A percentile compares a stretch with the other conserved stretches of the same genome.
phyloP scores from a whole-genome alignment of 2,888 invertebrate species.

The Hedychridium roseum region DNA sequence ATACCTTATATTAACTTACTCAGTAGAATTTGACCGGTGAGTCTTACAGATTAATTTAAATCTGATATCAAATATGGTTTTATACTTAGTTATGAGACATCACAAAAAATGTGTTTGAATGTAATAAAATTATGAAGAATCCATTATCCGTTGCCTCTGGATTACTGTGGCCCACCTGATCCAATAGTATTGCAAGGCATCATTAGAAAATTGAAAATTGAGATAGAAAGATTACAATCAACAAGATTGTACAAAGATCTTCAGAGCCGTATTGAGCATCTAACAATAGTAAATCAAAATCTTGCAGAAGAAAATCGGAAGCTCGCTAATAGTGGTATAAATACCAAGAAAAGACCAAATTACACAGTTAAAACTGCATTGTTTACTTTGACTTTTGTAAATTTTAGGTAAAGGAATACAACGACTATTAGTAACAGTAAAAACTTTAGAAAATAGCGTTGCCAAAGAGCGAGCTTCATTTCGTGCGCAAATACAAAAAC shows the following conservation, averaged over 20 bases:
- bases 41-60: not conserved
- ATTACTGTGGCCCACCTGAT: constrained; percentile 67
- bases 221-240: constrained; percentile 60
- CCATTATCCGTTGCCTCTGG: constrained; percentile 67
- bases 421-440: constrained; percentile 59
- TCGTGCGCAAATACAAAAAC: constrained; percentile 60
- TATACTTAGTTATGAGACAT: too few species aligned
- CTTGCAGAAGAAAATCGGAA: constrained; percentile 46
- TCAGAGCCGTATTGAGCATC: constrained; percentile 51
- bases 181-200: constrained; percentile 65
- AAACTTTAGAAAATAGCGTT: constrained; percentile 62
- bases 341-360: too few species aligned
- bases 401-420: constrained; percentile 39
- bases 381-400: too few species aligned
- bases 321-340: constrained; percentile 34
- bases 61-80: not conserved
- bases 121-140: constrained; percentile 56
- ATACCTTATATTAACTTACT: constrained; percentile 67
- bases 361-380: too few species aligned
- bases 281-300: constrained; percentile 38
- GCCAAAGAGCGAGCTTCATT: constrained; percentile 62
- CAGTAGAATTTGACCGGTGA: constrained; percentile 68
- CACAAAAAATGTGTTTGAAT: constrained; percentile 27
- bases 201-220: constrained; percentile 64
- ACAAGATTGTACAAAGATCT: constrained; percentile 39